phyloP scores from a whole-genome alignment of 1,140 invertebrate genomes.

The Aphelinus atriplicis region DNA sequence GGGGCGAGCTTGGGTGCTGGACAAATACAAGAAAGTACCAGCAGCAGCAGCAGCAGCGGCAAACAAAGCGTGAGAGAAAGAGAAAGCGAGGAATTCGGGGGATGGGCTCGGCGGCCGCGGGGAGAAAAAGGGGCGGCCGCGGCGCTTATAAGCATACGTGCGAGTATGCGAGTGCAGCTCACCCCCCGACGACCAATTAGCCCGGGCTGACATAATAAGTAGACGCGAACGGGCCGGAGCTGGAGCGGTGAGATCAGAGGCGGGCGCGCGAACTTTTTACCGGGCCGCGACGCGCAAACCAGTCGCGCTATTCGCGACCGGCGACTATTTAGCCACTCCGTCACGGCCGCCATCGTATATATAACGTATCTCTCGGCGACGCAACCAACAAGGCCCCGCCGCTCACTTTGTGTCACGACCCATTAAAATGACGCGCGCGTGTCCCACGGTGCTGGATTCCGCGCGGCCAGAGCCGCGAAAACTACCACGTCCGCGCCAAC shows the following conservation, averaged over 20 bases:
- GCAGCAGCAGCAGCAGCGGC: neutral
- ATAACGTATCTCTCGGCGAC: neutral
- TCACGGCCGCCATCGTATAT: neutral
- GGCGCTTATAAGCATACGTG: constrained; percentile 27
- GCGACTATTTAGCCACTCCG: constrained; percentile 44
- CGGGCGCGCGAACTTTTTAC: constrained; percentile 39
- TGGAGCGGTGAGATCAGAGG: constrained; percentile 45
- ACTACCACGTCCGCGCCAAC: neutral
- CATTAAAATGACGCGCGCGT: constrained; percentile 31
- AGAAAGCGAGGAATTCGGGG: neutral
- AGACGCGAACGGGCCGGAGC: constrained; percentile 39
- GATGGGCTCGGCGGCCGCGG: neutral
- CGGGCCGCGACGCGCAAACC: constrained; percentile 5
- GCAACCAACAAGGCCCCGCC: constrained; percentile 21
- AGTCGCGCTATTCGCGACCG: no score
- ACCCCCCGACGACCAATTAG: constrained; percentile 41
- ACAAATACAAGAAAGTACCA: no score
- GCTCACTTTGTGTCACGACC: constrained; percentile 39
- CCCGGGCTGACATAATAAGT: constrained; percentile 46
- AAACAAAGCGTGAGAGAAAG: constrained; percentile 11
- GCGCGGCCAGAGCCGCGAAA: neutral
- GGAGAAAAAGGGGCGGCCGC: neutral
- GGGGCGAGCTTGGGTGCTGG: neutral
- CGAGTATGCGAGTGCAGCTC: constrained; percentile 28
- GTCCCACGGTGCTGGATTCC: no score